These are phyloP conservation scores for Antitype chi DNA, from an alignment of 2,888 invertebrate species.

Conservation along the genomic window DNA sequence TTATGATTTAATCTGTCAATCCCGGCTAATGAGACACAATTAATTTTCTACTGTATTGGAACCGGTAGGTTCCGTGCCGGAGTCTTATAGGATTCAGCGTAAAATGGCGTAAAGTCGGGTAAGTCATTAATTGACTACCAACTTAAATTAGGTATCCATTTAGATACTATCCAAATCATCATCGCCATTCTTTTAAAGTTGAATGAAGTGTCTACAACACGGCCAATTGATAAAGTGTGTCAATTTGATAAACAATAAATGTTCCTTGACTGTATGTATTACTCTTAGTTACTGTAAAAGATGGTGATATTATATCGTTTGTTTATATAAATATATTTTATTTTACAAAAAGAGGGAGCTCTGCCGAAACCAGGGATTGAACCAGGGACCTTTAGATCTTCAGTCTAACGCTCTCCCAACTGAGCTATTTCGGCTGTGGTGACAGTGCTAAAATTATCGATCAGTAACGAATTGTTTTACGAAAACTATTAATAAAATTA, in stretches of 20 bases:
- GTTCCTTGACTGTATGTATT: background rate
- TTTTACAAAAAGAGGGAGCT: constrained; percentile 4
- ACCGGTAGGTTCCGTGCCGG: no score
- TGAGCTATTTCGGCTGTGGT: constrained; percentile 75
- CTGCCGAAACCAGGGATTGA: constrained; percentile 78
- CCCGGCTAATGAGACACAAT: no score
- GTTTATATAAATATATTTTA: background rate
- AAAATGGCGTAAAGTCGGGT: background rate
- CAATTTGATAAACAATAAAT: background rate
- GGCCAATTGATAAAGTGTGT: background rate
- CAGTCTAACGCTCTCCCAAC: constrained; percentile 79
- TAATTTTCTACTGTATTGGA: no score
- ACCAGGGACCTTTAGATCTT: constrained; percentile 78
- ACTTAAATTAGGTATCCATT: background rate
- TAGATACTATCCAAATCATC: background rate
- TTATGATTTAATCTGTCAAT: no score
- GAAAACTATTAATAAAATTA: background rate
- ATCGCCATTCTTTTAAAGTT: background rate
- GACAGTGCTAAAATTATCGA: accelerated
- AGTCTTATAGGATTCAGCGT: no score
- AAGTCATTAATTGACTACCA: background rate
- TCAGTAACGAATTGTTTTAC: no score
- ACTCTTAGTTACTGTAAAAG: no score
- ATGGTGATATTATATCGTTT: background rate
- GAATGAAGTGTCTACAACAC: background rate